Conservation (phyloP, 1,140 invertebrate species). For the Aplysia californica region DNA sequence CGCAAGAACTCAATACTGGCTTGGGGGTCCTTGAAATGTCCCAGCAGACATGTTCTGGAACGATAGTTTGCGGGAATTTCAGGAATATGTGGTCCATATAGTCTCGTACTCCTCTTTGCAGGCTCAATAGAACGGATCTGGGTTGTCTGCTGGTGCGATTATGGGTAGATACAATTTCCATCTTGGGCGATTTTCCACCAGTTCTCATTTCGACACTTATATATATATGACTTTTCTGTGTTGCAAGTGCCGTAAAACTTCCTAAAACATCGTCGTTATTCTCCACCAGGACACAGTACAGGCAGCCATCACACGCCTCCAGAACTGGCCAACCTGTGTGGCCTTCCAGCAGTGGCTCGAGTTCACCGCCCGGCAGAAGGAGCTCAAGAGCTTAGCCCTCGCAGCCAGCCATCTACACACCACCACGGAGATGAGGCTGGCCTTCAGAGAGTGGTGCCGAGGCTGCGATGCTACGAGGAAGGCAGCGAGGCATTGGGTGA, state of each 20-base stretch:
- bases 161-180: too few species aligned
- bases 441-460: conserved; percentile 6
- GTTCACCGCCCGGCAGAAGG: neutral
- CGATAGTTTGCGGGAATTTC: too few species aligned
- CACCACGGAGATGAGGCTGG: neutral
- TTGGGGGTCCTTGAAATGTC: too few species aligned
- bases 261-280: neutral
- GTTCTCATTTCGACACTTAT: too few species aligned
- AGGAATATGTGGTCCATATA: too few species aligned
- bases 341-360: conserved; percentile 21
- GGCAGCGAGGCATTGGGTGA: neutral
- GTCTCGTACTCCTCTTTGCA: too few species aligned
- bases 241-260: neutral
- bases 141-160: too few species aligned
- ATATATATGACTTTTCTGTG: too few species aligned
- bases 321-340: conserved; percentile 17
- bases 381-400: neutral
- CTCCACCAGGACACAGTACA: conserved; percentile 10
- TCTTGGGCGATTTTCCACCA: too few species aligned
- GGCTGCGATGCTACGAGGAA: neutral
- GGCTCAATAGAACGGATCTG: too few species aligned
- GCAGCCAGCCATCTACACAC: neutral
- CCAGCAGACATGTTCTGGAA: too few species aligned
- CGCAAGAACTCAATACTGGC: too few species aligned
- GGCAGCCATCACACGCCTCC: neutral